These are phyloP conservation scores for Pseudopipra pipra DNA, from an alignment of 2,113 vertebrate species.

Conservation along the genomic window DNA sequence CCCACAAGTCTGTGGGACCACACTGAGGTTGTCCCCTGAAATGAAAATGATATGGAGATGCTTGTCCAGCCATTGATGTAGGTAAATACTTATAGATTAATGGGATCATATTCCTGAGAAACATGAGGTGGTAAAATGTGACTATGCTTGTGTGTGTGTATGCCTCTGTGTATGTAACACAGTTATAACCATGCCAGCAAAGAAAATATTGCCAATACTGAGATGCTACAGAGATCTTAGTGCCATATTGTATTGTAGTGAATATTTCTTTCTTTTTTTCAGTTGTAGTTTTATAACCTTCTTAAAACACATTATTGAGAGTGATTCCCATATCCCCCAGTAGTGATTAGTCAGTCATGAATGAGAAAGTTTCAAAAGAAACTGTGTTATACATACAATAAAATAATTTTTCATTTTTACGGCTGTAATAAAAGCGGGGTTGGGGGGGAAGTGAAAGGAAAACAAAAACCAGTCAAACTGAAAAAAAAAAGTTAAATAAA, in stretches of 20 bases:
- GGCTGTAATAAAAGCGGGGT: neutral
- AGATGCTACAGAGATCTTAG: conserved; percentile 8
- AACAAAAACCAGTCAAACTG: neutral
- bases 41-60: neutral
- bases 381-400: conserved; percentile 23
- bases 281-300: neutral
- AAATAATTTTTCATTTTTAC: conserved; percentile 50
- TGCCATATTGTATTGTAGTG: neutral
- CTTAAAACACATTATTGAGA: conserved; percentile 46
- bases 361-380: conserved; percentile 41
- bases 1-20: neutral
- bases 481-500: neutral
- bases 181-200: neutral
- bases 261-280: conserved; percentile 57
- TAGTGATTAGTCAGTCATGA: conserved; percentile 53
- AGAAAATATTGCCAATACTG: conserved; percentile 16
- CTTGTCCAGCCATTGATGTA: neutral
- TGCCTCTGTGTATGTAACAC: neutral
- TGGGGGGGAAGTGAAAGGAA: neutral
- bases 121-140: neutral
- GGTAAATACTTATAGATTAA: neutral
- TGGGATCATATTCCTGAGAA: neutral
- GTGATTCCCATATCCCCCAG: conserved; percentile 21
- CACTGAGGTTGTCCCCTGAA: neutral
- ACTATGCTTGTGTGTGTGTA: neutral